Percentiles rank a stretch among this genome's conserved stretches.
These are phyloP conservation scores for Holacanthus passer DNA, from an alignment of 2,113 vertebrate species.

Conservation along the genomic window DNA sequence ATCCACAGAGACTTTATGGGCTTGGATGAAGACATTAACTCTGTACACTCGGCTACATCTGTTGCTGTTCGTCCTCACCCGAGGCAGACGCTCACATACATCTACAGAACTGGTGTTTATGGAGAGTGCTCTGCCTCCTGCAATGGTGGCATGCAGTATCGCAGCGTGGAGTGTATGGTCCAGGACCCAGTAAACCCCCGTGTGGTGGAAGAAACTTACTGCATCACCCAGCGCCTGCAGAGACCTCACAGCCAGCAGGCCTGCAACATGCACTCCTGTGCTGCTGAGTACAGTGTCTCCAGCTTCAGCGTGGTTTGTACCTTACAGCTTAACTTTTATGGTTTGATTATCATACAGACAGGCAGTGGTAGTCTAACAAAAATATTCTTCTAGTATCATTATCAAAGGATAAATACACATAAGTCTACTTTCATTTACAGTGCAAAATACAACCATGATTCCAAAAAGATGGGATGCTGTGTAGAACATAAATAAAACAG, in stretches of 20 bases:
- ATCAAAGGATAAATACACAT: too few species aligned
- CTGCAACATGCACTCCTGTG: constrained; percentile 87
- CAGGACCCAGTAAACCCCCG: constrained; percentile 75
- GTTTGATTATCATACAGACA: neutral
- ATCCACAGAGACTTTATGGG: constrained; percentile 66
- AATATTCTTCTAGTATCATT: too few species aligned
- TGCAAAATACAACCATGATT: neutral
- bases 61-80: constrained; percentile 31
- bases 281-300: constrained; percentile 76
- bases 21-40: constrained; percentile 55
- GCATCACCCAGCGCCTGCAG: constrained; percentile 79
- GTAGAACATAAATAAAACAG: too few species aligned
- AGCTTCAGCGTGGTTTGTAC: constrained; percentile 79
- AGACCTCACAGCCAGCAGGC: constrained; percentile 83
- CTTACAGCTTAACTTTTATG: neutral
- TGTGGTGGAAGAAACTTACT: constrained; percentile 82
- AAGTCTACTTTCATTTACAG: too few species aligned
- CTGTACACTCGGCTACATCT: constrained; percentile 26
- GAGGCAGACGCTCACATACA: constrained; percentile 48
- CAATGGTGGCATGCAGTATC: constrained; percentile 88
- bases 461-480: too few species aligned
- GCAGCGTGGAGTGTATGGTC: constrained; percentile 85
- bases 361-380: too few species aligned
- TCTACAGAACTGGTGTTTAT: constrained; percentile 86
- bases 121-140: constrained; percentile 89